Evolutionary conservation across 1,140 invertebrate species (phyloP).

Genomic region (Steinernema feltiae): DNA sequence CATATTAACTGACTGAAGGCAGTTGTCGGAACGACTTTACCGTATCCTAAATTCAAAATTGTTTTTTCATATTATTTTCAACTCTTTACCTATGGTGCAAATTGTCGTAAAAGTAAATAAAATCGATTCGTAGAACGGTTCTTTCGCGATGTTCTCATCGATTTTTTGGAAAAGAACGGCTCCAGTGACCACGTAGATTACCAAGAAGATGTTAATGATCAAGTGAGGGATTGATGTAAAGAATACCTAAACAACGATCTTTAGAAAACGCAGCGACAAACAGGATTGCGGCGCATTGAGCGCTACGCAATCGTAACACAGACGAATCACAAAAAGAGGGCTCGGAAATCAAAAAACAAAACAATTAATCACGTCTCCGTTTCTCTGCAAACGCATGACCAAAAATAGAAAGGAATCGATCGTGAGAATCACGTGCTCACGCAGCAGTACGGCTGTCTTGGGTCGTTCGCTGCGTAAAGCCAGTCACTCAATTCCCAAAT

Average conservation of each 20-base stretch:
- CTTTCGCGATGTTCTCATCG: not conserved
- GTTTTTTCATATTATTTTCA: too few relatives aligned
- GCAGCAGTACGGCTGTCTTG: not conserved
- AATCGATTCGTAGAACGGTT: slow-evolving; percentile 14
- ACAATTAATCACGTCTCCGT: not conserved
- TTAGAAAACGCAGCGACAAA: not conserved
- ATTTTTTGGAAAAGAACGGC: not conserved
- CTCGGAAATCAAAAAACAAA: not conserved
- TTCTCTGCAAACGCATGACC: not conserved
- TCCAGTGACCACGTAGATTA: not conserved
- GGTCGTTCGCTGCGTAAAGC: not conserved
- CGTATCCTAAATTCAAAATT: slow-evolving; percentile 26
- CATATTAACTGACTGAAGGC: slow-evolving; percentile 19
- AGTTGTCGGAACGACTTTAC: slow-evolving; percentile 20
- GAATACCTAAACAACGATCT: not conserved
- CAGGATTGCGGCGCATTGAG: not conserved
- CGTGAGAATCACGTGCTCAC: not conserved
- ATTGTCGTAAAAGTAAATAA: slow-evolving; percentile 31
- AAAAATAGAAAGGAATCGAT: not conserved
- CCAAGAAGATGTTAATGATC: not conserved
- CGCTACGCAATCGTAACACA: not conserved
- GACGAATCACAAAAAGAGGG: not conserved
- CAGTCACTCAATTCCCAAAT: not conserved
- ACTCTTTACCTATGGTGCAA: slow-evolving; percentile 31
- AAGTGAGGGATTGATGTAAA: not conserved